phyloP scores from a whole-genome alignment of 2,797 vertebrate species.

The Poliocrania exsul region DNA sequence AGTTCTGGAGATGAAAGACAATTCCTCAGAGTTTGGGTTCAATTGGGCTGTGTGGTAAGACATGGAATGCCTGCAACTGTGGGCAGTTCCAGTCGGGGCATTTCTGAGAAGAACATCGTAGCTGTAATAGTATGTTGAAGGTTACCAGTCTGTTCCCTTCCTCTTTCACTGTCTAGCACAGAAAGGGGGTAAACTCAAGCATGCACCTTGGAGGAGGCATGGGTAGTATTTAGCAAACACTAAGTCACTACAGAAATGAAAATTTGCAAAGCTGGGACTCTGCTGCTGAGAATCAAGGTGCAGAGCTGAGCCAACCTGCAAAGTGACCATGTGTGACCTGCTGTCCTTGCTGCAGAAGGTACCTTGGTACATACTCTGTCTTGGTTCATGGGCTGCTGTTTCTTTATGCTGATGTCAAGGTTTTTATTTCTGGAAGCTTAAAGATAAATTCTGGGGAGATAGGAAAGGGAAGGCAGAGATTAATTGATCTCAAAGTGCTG shows the following conservation, averaged over 20 bases:
- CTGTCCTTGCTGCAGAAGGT: background rate
- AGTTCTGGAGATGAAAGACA: background rate
- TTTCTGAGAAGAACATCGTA: background rate
- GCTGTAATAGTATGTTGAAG: background rate
- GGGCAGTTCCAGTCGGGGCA: background rate
- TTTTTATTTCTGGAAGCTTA: background rate
- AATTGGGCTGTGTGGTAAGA: background rate
- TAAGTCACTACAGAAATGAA: background rate
- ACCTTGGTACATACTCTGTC: background rate
- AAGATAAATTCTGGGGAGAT: background rate
- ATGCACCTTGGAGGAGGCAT: background rate
- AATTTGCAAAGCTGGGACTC: fast-evolving
- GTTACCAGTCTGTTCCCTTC: background rate
- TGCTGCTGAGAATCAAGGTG: background rate
- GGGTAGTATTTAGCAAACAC: background rate
- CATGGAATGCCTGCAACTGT: background rate
- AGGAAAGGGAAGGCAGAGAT: background rate
- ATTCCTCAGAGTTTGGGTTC: background rate
- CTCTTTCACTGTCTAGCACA: background rate
- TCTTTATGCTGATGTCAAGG: background rate
- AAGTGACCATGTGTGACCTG: background rate
- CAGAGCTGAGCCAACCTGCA: background rate
- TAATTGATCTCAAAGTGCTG: background rate
- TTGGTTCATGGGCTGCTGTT: background rate
- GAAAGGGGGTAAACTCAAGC: background rate